phyloP scores from a whole-genome alignment of 2,113 vertebrate species.

The Rhinoderma darwinii region DNA sequence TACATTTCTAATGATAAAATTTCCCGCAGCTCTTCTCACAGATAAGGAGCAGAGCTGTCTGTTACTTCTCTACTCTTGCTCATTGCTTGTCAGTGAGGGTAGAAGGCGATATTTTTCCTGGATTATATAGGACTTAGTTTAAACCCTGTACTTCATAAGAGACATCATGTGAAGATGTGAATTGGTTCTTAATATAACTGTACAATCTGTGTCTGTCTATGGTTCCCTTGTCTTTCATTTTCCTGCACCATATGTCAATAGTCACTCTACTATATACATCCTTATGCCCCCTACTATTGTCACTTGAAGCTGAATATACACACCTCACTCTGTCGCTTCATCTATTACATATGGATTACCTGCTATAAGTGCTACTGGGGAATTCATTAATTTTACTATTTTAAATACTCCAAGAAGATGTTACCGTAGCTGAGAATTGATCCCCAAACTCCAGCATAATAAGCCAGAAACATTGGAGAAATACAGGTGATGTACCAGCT shows the following conservation, averaged over 20 bases:
- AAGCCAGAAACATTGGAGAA: too few species aligned
- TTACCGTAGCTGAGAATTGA: too few species aligned
- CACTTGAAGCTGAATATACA: too few species aligned
- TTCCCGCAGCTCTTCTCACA: constrained; percentile 44
- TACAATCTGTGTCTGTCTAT: not conserved
- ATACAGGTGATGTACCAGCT: too few species aligned
- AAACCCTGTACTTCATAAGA: constrained; percentile 45
- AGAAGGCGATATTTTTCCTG: constrained; percentile 26
- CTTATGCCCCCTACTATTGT: not conserved
- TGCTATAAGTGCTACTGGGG: too few species aligned
- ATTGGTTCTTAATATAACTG: constrained; percentile 32
- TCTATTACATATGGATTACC: too few species aligned
- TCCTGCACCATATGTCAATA: not conserved
- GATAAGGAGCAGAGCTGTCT: constrained; percentile 53
- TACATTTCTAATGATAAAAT: constrained; percentile 55
- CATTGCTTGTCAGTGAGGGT: constrained; percentile 41
- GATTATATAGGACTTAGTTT: constrained; percentile 46
- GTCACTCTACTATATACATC: not conserved
- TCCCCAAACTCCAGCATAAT: too few species aligned
- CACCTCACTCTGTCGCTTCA: too few species aligned
- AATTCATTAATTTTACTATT: too few species aligned
- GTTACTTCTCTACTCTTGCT: constrained; percentile 32
- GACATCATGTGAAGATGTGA: constrained; percentile 40
- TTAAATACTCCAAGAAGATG: too few species aligned
- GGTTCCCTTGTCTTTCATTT: constrained; percentile 6